These are phyloP conservation scores for Monochamus saltuarius DNA, from an alignment of 1,140 invertebrate species.

Conservation along the genomic window DNA sequence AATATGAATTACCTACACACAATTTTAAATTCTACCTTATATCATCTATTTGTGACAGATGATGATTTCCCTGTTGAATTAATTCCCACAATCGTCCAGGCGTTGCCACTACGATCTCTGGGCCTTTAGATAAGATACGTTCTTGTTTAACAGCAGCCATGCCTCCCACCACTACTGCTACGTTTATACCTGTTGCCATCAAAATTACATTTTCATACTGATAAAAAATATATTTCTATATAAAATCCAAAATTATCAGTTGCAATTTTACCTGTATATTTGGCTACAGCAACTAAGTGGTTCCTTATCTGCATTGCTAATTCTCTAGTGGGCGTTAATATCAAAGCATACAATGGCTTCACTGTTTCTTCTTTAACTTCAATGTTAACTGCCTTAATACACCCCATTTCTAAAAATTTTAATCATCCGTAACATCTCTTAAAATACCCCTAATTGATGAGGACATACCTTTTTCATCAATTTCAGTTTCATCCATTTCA, in stretches of 20 bases:
- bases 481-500: slow-evolving; percentile 20
- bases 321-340: slow-evolving; percentile 94
- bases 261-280: slow-evolving; percentile 68
- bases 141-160: slow-evolving; percentile 90
- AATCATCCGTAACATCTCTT: not conserved
- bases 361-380: slow-evolving; percentile 59
- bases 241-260: not conserved
- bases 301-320: slow-evolving; percentile 91
- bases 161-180: slow-evolving; percentile 85
- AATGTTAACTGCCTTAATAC: slow-evolving; percentile 57
- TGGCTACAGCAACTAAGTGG: slow-evolving; percentile 78
- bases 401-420: slow-evolving; percentile 54
- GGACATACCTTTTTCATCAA: slow-evolving; percentile 6
- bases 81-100: slow-evolving; percentile 96
- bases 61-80: slow-evolving; percentile 73
- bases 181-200: slow-evolving; percentile 55
- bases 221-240: not conserved
- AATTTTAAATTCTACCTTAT: slow-evolving; percentile 58
- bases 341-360: slow-evolving; percentile 74
- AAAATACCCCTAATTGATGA: not conserved
- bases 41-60: slow-evolving; percentile 69
- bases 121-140: slow-evolving; percentile 75
- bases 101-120: slow-evolving; percentile 94
- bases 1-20: not conserved
- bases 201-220: not conserved